These are phyloP conservation scores for Sicus ferrugineus DNA, from an alignment of 2,888 invertebrate genomes.

Conservation along the genomic window DNA sequence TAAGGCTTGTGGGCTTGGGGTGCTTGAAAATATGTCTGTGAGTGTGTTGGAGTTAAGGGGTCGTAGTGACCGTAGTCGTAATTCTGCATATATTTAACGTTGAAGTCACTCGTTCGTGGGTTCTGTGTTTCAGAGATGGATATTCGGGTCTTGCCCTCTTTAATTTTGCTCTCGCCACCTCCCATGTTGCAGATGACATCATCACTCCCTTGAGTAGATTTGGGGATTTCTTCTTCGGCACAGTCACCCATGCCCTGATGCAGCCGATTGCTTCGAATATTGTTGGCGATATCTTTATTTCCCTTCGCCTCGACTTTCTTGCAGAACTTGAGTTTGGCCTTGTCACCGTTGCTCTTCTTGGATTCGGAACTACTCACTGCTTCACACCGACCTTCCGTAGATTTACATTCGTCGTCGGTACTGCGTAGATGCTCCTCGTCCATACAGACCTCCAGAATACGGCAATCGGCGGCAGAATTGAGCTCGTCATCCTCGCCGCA, in stretches of 20 bases:
- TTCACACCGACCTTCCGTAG: background rate
- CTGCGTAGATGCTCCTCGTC: background rate
- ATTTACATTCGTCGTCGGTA: background rate
- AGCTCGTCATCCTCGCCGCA: background rate
- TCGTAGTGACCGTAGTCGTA: constrained; percentile 40
- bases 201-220: background rate
- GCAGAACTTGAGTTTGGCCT: background rate
- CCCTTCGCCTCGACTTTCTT: background rate
- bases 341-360: background rate
- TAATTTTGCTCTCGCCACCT: background rate
- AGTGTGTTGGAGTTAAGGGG: constrained; percentile 25
- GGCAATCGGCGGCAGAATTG: background rate
- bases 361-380: background rate
- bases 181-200: background rate
- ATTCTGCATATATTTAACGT: constrained; percentile 23
- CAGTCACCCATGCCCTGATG: constrained; percentile 6
- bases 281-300: background rate
- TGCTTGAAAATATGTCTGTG: constrained; percentile 41
- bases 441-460: background rate
- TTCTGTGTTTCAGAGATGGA: background rate
- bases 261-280: background rate
- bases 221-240: background rate
- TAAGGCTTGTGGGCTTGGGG: constrained; percentile 37
- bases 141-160: background rate
- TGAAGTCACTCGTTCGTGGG: constrained; percentile 11